These are phyloP conservation scores for Lateolabrax maculatus DNA, from an alignment of 2,797 vertebrate species.

Conservation along the genomic window DNA sequence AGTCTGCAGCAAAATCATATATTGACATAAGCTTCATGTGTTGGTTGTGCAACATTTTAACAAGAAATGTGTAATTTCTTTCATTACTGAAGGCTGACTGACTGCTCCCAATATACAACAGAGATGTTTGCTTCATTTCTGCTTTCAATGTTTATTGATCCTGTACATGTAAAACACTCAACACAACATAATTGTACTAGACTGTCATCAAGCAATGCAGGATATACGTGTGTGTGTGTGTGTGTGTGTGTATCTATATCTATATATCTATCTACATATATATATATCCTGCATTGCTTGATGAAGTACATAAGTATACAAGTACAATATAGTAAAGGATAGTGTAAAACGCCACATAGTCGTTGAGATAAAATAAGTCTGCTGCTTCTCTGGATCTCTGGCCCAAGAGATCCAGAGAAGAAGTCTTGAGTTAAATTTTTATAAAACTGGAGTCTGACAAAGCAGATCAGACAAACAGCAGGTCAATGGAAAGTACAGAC, in stretches of 20 bases:
- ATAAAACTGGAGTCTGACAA: neutral
- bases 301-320: no score
- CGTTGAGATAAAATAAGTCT: neutral
- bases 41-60: conserved; percentile 3
- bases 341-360: neutral
- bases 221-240: no score
- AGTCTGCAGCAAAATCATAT: conserved; percentile 16
- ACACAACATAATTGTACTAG: neutral
- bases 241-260: no score
- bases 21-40: neutral
- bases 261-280: no score
- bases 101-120: neutral
- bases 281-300: no score
- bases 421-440: neutral
- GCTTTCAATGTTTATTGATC: neutral
- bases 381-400: neutral
- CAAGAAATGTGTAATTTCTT: neutral
- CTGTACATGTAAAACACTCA: neutral
- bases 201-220: neutral
- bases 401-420: neutral
- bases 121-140: neutral
- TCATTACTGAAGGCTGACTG: conserved; percentile 4
- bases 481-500: neutral
- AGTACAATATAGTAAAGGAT: neutral
- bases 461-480: neutral